Evolutionary conservation across 2,888 invertebrate species (phyloP), one percentile per base, ranked within the genome.

Genomic region (Eilema caniola): DNA sequence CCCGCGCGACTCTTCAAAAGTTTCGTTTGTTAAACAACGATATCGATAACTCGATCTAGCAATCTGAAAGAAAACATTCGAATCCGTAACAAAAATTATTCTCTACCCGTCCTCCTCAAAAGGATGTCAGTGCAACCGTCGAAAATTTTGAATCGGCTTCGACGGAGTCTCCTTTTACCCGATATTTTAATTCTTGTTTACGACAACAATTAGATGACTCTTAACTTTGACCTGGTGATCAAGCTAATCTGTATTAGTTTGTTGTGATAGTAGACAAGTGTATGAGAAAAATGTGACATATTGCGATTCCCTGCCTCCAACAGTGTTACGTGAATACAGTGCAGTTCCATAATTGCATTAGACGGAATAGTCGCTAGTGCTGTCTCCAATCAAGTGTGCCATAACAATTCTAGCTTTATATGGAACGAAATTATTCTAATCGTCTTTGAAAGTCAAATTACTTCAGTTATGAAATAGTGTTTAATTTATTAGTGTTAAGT

Each of bases 101-200:
- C 71, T 68, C 59, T 77, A 76, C 70, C 70, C 62, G 73, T 75
- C 70, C 73, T 80, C 83, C 77, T 80, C 77, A 84, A 88, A 89
- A 94, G 91, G 87, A 95, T 95, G 95, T 89, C 91, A 92, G 89
- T 90, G 86, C 92, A 88, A 92, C 90, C 91, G 89, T 90, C 90
- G 77, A 92, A 92, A 89, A 90, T 91, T 90, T 93, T 90, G 77
- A 93, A 92, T 88, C 87, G 90, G 84, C 87, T 90, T 80, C 93
- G 93, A 56, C 89, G 92, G 81, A 90, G 90, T 90, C 88, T 91
- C 63, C 82, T 91, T 73, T 88, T 93, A 81, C 93, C 92, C 72
- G 92, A 94, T 87, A 92, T 93, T 82, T 88, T 94, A 86, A 95
- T 95, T 86, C 92, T 95, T 75, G 89, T 95, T 83, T 95, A 95